phyloP scores from a whole-genome alignment of 2,797 vertebrate genomes.

The Enoplosus armatus region DNA sequence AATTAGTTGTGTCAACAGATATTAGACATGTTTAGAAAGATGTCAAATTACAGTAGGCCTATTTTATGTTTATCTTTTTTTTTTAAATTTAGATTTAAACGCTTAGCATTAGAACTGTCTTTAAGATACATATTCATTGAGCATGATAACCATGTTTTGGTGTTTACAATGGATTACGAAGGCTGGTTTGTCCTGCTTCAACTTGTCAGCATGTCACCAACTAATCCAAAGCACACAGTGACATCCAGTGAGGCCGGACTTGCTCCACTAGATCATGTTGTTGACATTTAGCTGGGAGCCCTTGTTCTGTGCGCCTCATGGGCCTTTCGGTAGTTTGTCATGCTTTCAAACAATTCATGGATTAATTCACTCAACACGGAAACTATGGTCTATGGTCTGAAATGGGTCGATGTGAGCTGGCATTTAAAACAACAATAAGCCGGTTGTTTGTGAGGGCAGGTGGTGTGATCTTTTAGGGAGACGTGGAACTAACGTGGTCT shows the following conservation, averaged over 20 bases:
- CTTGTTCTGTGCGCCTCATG: slow-evolving; percentile 6
- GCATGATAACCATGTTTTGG: slow-evolving; percentile 3
- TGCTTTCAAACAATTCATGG: slow-evolving; percentile 69
- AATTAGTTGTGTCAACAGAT: background rate
- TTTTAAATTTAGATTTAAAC: background rate
- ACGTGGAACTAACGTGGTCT: slow-evolving; percentile 15
- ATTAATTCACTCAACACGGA: slow-evolving; percentile 67
- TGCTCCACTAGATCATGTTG: slow-evolving; percentile 56
- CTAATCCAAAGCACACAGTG: slow-evolving; percentile 50
- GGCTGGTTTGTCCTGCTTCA: slow-evolving; percentile 14
- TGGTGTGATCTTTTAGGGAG: slow-evolving; percentile 29
- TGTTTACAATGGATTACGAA: slow-evolving; percentile 5
- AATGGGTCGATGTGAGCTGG: slow-evolving; percentile 75
- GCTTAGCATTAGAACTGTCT: background rate
- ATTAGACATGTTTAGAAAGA: background rate
- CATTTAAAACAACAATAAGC: slow-evolving; percentile 74
- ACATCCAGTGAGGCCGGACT: slow-evolving; percentile 46
- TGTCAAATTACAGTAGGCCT: background rate
- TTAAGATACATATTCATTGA: background rate
- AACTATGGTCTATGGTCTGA: slow-evolving; percentile 54
- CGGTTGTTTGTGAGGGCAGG: slow-evolving; percentile 54
- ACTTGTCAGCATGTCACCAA: slow-evolving; percentile 49
- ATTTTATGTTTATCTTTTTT: slow-evolving; percentile 10
- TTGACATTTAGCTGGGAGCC: slow-evolving; percentile 72
- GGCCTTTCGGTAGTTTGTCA: slow-evolving; percentile 68